Percentiles rank a stretch among this genome's conserved stretches.
Evolutionary conservation across 1,140 invertebrate species (phyloP).

Genomic region (Scylla paramamosain): DNA sequence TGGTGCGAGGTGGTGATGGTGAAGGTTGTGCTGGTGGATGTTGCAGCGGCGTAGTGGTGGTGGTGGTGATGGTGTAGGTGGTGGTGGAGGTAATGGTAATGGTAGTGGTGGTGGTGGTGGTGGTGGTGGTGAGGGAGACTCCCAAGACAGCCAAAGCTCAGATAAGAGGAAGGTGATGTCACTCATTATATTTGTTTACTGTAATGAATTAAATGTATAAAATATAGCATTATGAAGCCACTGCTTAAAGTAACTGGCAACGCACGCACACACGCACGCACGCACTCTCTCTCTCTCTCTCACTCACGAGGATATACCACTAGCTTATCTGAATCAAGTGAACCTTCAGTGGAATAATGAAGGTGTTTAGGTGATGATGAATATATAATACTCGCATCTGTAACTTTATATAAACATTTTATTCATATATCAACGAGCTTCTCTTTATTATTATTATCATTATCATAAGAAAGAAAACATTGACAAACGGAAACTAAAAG

Average conservation of each 20-base stretch:
- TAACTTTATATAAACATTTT: constrained; percentile 57
- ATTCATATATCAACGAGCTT: constrained; percentile 65
- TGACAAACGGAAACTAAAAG: neutral
- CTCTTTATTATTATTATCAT: neutral
- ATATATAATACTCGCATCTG: constrained; percentile 54
- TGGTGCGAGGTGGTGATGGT: neutral
- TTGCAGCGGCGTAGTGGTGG: neutral
- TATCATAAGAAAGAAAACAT: neutral
- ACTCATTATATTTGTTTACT: neutral
- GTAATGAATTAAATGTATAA: constrained; percentile 46
- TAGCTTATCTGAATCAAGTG: constrained; percentile 38
- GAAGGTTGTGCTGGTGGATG: neutral
- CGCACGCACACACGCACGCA: neutral
- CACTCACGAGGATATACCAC: constrained; percentile 32
- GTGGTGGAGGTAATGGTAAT: neutral
- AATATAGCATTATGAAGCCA: constrained; percentile 65
- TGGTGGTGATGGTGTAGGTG: neutral
- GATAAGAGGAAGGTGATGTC: neutral
- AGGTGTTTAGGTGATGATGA: constrained; percentile 8
- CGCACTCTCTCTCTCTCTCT: neutral
- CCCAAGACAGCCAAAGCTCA: neutral
- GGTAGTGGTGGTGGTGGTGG: neutral
- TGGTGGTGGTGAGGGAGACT: neutral
- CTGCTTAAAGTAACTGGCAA: constrained; percentile 59
- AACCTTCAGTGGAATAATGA: constrained; percentile 13